These are phyloP conservation scores for Habroteleia sp. DNA, from an alignment of 2,888 invertebrate genomes.

Conservation along the genomic window DNA sequence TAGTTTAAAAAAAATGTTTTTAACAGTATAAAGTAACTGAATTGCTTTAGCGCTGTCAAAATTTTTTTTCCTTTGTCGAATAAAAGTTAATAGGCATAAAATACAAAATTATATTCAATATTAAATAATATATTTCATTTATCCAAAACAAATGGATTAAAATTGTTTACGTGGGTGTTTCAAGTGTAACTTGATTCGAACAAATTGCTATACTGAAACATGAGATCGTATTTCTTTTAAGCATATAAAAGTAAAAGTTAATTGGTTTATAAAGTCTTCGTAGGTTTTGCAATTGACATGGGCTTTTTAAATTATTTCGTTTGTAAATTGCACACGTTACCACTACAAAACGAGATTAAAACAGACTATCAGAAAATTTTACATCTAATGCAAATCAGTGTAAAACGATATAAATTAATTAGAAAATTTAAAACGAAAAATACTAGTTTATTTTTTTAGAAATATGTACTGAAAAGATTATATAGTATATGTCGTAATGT, in stretches of 20 bases:
- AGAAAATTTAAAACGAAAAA: no score
- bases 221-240: not conserved
- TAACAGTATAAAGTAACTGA: no score
- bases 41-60: no score
- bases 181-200: no score
- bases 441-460: slow-evolving; percentile 14
- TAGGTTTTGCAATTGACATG: slow-evolving; percentile 44
- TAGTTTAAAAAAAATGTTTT: no score
- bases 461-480: slow-evolving; percentile 14
- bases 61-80: no score
- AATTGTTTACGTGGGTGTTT: no score
- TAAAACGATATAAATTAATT: slow-evolving; percentile 37
- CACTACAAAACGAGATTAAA: slow-evolving; percentile 23
- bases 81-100: no score
- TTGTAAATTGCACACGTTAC: slow-evolving; percentile 23
- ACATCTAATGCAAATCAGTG: slow-evolving; percentile 15
- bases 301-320: slow-evolving; percentile 32
- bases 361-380: slow-evolving; percentile 5
- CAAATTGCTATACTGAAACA: no score
- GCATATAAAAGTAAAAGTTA: slow-evolving; percentile 27
- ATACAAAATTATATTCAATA: no score
- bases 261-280: slow-evolving; percentile 42
- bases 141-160: no score
- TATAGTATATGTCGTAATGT: slow-evolving; percentile 10
- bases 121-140: no score